A percentile compares a stretch with the other conserved stretches of the same genome.
Evolutionary conservation across 2,888 invertebrate genomes (phyloP).

Genomic region (Latrodectus elegans): DNA sequence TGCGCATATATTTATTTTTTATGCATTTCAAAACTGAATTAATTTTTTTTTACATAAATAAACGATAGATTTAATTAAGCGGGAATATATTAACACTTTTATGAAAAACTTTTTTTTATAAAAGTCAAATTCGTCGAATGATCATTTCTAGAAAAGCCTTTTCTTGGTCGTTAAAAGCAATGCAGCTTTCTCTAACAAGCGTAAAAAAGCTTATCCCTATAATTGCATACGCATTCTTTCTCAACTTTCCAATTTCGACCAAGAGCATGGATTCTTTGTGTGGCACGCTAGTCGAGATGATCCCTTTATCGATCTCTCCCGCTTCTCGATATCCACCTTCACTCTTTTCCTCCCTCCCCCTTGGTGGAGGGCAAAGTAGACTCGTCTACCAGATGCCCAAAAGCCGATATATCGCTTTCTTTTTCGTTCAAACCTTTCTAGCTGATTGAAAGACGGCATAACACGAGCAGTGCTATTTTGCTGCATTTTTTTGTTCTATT

Average conservation of each 20-base stretch:
- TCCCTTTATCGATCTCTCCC: too few species aligned
- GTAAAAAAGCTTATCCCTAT: too few species aligned
- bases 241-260: slow-evolving; percentile 4
- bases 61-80: too few species aligned
- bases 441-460: slow-evolving; percentile 33
- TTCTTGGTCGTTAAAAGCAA: too few species aligned
- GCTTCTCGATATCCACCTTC: slow-evolving; percentile 42
- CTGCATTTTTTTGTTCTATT: not conserved
- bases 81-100: too few species aligned
- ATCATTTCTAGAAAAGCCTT: too few species aligned
- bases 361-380: slow-evolving; percentile 9
- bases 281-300: not conserved
- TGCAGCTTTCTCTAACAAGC: slow-evolving; percentile 22
- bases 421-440: slow-evolving; percentile 26
- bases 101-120: too few species aligned
- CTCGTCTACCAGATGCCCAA: slow-evolving; percentile 58
- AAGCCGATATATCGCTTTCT: slow-evolving; percentile 25
- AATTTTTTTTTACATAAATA: too few species aligned
- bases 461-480: not conserved
- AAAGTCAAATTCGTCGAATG: too few species aligned
- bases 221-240: slow-evolving; percentile 15
- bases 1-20: too few species aligned
- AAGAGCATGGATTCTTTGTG: not conserved
- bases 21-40: too few species aligned
- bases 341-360: slow-evolving; percentile 9